Evolutionary conservation across 2,797 vertebrate genomes (phyloP).

Genomic region (Melanotaenia pygmaea): DNA sequence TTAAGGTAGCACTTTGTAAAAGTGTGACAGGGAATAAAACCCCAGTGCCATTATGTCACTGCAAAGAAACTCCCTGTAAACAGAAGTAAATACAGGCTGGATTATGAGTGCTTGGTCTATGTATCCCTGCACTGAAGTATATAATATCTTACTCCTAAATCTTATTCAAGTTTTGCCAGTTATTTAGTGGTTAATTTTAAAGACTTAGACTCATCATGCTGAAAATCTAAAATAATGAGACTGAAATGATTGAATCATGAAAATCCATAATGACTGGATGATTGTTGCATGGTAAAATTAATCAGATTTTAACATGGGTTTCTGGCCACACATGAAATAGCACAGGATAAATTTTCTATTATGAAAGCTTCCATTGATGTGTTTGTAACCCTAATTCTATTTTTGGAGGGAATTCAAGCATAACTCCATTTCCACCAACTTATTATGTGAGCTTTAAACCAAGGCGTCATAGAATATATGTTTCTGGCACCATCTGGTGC

Average conservation of each 20-base stretch:
- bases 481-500: constrained; percentile 68
- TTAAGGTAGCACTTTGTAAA: constrained; percentile 41
- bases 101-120: constrained; percentile 40
- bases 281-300: constrained; percentile 1
- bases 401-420: constrained; percentile 56
- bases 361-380: constrained; percentile 1
- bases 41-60: constrained; percentile 38
- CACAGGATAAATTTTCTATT: constrained; percentile 14
- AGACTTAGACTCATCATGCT: constrained; percentile 14
- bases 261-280: constrained; percentile 13
- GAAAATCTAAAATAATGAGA: constrained; percentile 7
- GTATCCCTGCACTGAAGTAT: constrained; percentile 31
- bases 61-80: constrained; percentile 54
- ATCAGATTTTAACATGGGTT: constrained; percentile 11
- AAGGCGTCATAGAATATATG: constrained; percentile 47
- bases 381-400: constrained; percentile 28
- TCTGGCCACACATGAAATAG: background rate
- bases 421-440: constrained; percentile 54
- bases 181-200: constrained; percentile 11
- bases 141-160: background rate
- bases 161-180: constrained; percentile 20
- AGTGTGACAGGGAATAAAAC: constrained; percentile 32
- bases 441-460: constrained; percentile 63
- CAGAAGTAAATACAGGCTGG: constrained; percentile 63
- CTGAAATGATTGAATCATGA: constrained; percentile 20